These are phyloP conservation scores for Myoxocephalus aenaeus DNA, from an alignment of 2,797 vertebrate species.

Conservation along the genomic window DNA sequence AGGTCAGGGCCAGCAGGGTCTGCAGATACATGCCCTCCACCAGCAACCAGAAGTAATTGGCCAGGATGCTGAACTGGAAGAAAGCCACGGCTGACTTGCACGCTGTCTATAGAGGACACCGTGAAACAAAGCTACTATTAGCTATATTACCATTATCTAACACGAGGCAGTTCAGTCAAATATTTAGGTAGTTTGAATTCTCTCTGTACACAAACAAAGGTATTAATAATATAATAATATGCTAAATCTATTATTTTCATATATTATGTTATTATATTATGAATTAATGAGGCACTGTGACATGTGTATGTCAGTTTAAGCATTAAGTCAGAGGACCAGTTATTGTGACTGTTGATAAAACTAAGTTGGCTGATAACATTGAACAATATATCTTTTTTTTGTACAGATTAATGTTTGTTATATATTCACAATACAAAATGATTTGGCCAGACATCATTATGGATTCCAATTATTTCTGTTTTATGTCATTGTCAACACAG, in stretches of 20 bases:
- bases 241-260: neutral
- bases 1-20: constrained; percentile 89
- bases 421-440: neutral
- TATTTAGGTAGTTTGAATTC: neutral
- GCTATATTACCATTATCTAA: neutral
- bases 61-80: constrained; percentile 91
- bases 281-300: no score
- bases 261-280: no score
- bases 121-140: neutral
- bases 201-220: neutral
- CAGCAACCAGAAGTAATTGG: constrained; percentile 93
- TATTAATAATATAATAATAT: neutral
- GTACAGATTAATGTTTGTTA: no score
- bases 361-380: no score
- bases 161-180: neutral
- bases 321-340: no score
- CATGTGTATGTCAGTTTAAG: no score
- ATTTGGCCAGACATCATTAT: neutral
- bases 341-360: no score
- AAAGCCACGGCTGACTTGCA: constrained; percentile 89
- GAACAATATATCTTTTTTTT: no score
- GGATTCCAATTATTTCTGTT: neutral
- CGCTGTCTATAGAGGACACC: constrained; percentile 71
- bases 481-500: neutral
- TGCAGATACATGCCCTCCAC: constrained; percentile 94